Conservation (phyloP, 2,797 vertebrate species). For the Danio jaintianensis region DNA sequence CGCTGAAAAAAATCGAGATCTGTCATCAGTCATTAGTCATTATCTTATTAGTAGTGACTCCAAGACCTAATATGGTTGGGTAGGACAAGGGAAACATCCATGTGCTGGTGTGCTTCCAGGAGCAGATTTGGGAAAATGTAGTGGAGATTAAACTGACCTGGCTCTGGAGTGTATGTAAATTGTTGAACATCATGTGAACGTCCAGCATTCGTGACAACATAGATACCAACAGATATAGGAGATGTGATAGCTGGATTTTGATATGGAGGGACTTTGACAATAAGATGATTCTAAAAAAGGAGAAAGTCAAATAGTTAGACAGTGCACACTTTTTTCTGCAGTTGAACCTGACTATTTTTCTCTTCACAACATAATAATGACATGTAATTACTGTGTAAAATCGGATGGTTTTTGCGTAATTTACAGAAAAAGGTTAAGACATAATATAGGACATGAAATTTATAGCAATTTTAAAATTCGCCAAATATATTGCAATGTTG, state of each 20-base stretch:
- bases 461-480: not conserved
- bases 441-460: not conserved
- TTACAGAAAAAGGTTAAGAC: too few species aligned
- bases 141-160: conserved; percentile 80
- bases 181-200: conserved; percentile 94
- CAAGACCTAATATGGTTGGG: not conserved
- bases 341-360: not conserved
- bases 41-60: not conserved
- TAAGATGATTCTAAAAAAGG: conserved; percentile 91
- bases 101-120: not conserved
- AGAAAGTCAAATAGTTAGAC: conserved; percentile 1
- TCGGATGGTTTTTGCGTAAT: too few species aligned
- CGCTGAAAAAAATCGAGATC: conserved; percentile 57
- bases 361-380: not conserved
- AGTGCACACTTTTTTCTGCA: not conserved
- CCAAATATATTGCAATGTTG: not conserved
- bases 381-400: too few species aligned
- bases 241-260: conserved; percentile 89
- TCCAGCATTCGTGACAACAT: conserved; percentile 95
- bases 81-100: not conserved
- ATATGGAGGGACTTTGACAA: conserved; percentile 97
- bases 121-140: not conserved
- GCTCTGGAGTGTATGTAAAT: conserved; percentile 95
- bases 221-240: conserved; percentile 91
- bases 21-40: not conserved